Percentiles rank a stretch among this genome's conserved stretches.
Evolutionary conservation across 1,140 invertebrate genomes (phyloP).

Genomic region (Lethocerus indicus): DNA sequence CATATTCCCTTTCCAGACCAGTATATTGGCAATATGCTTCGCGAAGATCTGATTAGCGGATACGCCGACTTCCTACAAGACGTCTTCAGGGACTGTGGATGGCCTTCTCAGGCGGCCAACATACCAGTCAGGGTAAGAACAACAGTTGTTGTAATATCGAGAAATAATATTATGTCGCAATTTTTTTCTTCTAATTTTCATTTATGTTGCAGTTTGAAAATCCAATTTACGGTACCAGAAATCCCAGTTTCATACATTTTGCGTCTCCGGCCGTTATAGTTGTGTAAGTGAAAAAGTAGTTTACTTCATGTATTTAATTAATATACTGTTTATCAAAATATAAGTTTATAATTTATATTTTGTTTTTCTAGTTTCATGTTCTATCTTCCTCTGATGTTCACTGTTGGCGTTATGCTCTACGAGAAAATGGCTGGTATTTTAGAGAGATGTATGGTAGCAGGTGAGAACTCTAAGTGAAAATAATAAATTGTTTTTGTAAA

Average conservation of each 20-base stretch:
- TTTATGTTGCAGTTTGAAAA: conserved; percentile 17
- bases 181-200: neutral
- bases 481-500: too few species aligned
- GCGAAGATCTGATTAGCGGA: conserved; percentile 17
- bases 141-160: too few species aligned
- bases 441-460: conserved; percentile 21
- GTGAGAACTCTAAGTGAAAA: too few species aligned
- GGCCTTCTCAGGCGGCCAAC: conserved; percentile 18
- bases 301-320: neutral
- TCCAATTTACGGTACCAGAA: conserved; percentile 74
- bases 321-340: neutral
- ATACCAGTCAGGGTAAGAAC: conserved; percentile 20
- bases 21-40: conserved; percentile 19
- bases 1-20: conserved; percentile 15
- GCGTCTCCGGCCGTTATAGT: conserved; percentile 87
- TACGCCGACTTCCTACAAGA: conserved; percentile 19
- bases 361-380: conserved; percentile 19
- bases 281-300: conserved; percentile 41
- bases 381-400: conserved; percentile 20
- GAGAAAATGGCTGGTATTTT: conserved; percentile 22
- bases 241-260: conserved; percentile 85
- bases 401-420: conserved; percentile 19
- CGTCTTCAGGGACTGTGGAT: conserved; percentile 20
- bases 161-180: neutral
- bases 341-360: neutral